A percentile compares a stretch with the other conserved stretches of the same genome.
Conservation (phyloP, 2,113 vertebrate genomes). For the Limanda limanda region DNA sequence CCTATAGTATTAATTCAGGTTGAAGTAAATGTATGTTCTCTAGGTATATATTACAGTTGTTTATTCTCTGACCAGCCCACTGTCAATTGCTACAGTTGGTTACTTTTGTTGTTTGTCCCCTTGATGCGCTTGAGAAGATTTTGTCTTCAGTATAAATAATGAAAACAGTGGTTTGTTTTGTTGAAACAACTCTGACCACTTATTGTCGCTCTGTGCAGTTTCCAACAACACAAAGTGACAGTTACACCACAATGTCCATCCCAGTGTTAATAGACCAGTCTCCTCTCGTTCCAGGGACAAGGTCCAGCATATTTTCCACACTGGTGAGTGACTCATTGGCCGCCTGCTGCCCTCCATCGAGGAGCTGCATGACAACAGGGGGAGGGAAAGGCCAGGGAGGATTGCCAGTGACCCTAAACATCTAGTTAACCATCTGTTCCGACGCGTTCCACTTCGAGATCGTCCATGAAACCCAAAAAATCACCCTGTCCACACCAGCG, state of each 20-base stretch:
- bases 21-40: neutral
- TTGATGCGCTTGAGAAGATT: neutral
- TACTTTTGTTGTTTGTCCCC: neutral
- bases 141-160: neutral
- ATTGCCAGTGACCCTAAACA: constrained; percentile 47
- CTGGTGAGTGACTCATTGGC: constrained; percentile 49
- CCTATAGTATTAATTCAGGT: too few species aligned
- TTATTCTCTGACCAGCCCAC: neutral
- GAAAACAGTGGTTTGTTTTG: neutral
- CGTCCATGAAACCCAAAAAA: neutral
- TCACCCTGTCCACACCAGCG: constrained; percentile 9
- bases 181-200: neutral
- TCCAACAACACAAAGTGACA: constrained; percentile 3
- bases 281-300: constrained; percentile 43
- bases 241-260: neutral
- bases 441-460: constrained; percentile 24
- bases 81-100: neutral
- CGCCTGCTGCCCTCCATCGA: constrained; percentile 54
- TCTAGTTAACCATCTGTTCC: constrained; percentile 63
- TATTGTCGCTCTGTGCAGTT: neutral
- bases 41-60: neutral
- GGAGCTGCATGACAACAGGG: constrained; percentile 57
- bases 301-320: constrained; percentile 62
- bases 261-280: constrained; percentile 17
- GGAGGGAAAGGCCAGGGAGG: constrained; percentile 55